Percentiles rank a stretch among this genome's conserved stretches.
phyloP scores from a whole-genome alignment of 2,113 vertebrate genomes.

The Poeciliopsis turrubarensis region DNA sequence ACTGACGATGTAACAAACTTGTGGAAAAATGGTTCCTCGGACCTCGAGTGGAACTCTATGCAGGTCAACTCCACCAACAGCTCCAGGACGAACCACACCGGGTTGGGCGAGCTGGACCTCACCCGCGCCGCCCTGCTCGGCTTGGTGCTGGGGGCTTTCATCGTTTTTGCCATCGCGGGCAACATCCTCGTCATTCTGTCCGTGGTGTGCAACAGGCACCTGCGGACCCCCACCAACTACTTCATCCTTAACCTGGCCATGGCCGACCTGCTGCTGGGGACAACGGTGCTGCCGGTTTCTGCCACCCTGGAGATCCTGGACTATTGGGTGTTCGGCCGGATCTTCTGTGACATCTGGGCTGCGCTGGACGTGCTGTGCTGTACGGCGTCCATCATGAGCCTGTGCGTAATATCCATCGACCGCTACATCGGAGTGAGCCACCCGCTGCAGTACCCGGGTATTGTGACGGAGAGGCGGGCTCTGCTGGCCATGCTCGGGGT shows the following conservation, averaged over 20 bases:
- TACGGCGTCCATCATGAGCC: slow-evolving; percentile 95
- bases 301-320: slow-evolving; percentile 90
- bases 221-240: slow-evolving; percentile 96
- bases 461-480: slow-evolving; percentile 92
- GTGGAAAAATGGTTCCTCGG: slow-evolving; percentile 77
- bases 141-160: slow-evolving; percentile 92
- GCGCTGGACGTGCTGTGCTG: slow-evolving; percentile 96
- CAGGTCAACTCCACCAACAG: slow-evolving; percentile 79
- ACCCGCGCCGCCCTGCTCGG: slow-evolving; percentile 88
- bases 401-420: slow-evolving; percentile 97
- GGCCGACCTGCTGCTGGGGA: slow-evolving; percentile 93
- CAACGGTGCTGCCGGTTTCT: slow-evolving; percentile 93
- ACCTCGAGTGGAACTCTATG: slow-evolving; percentile 65
- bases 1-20: slow-evolving; percentile 77
- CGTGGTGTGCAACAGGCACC: slow-evolving; percentile 94
- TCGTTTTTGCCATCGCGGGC: slow-evolving; percentile 92
- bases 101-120: slow-evolving; percentile 78
- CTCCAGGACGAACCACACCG: slow-evolving; percentile 78
- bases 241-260: slow-evolving; percentile 97
- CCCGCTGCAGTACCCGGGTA: slow-evolving; percentile 91
- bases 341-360: slow-evolving; percentile 98
- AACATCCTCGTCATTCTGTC: slow-evolving; percentile 97
- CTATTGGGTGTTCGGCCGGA: slow-evolving; percentile 92
- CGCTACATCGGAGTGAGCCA: slow-evolving; percentile 95
- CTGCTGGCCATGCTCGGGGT: slow-evolving; percentile 90